Evolutionary conservation across 2,797 vertebrate species (phyloP), one percentile per base, ranked within the genome.

Genomic region (Leptodactylus fallax): DNA sequence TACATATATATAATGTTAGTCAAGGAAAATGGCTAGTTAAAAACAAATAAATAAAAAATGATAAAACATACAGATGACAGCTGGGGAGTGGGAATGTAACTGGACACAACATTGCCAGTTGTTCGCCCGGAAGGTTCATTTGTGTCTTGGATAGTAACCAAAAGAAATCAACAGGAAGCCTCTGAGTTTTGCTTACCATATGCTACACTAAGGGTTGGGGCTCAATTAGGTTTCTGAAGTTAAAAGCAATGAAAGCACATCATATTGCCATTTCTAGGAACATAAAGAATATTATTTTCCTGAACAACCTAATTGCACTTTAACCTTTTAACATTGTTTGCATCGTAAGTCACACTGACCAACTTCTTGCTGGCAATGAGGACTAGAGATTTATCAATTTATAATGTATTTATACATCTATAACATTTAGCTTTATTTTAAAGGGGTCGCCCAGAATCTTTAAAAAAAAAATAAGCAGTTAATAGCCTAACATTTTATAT

Each of bases 51-150:
- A 23, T 17, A 71, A 36, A 69, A 69, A 17, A 16, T 0, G 13
- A 9, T 71, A 23, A 6, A 74, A 76, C 45, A 76, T 21, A 14
- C 25, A 61, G 27, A 19, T 79, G 27, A 79, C 78, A 77, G 47
- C 47, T 77, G 78, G 45, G 6, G 3, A 19, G 13, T 25, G 77
- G 47, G 23, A 79, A 55, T 12, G 6, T 79, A 23, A 56, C 53
- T 79, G 53, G 78, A 56, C 27, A 21, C 10, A 60, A 45, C 1
- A 53, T 36, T 79, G 55, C 16, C 55, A 79, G 56, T 60, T 36
- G 78, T 79, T 79, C 60, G 60, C 25, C 56, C 25, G 45, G 25
- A 61, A 61, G 78, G 55, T 77, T 53, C 27, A 79, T 58, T 58
- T 79, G 25, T 58, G 25, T 79, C 56, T 27, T 79, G 56, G 27